Percentiles rank a stretch among this genome's conserved stretches.
phyloP scores from a whole-genome alignment of 1,140 invertebrate species.

The Leptopilina clavipes region DNA sequence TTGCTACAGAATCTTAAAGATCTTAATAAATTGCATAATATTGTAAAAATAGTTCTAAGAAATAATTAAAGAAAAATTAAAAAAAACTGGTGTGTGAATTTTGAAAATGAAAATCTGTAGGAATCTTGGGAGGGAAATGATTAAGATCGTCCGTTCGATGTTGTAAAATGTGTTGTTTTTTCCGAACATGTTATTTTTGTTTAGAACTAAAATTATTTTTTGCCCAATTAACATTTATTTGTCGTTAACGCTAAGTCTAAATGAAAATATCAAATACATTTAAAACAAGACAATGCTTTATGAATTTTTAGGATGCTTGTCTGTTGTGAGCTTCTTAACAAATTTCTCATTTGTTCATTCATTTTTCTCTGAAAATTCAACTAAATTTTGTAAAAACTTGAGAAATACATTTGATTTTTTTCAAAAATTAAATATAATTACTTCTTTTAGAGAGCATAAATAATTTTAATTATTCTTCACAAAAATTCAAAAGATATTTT shows the following conservation, averaged over 20 bases:
- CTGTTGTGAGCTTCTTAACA: background rate
- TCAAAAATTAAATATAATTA: background rate
- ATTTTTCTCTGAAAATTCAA: background rate
- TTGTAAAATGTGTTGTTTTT: constrained; percentile 2
- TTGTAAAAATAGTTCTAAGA: background rate
- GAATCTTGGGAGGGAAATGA: background rate
- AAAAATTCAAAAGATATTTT: background rate
- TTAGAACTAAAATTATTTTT: background rate
- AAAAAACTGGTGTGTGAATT: too few relatives aligned
- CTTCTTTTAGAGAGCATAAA: background rate
- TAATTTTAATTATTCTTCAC: constrained; percentile 1
- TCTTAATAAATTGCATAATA: background rate
- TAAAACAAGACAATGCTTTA: background rate
- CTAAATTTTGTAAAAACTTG: background rate
- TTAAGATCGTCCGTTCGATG: background rate
- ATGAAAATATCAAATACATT: background rate
- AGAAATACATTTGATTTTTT: background rate
- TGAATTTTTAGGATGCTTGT: background rate
- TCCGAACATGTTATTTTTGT: background rate
- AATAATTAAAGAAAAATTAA: too few relatives aligned
- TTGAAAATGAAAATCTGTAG: background rate
- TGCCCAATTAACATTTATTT: background rate
- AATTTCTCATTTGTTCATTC: background rate
- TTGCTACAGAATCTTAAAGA: background rate
- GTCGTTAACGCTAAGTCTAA: background rate